A percentile compares a stretch with the other conserved stretches of the same genome.
phyloP scores from a whole-genome alignment of 2,888 invertebrate genomes.

The Julus scanicus region DNA sequence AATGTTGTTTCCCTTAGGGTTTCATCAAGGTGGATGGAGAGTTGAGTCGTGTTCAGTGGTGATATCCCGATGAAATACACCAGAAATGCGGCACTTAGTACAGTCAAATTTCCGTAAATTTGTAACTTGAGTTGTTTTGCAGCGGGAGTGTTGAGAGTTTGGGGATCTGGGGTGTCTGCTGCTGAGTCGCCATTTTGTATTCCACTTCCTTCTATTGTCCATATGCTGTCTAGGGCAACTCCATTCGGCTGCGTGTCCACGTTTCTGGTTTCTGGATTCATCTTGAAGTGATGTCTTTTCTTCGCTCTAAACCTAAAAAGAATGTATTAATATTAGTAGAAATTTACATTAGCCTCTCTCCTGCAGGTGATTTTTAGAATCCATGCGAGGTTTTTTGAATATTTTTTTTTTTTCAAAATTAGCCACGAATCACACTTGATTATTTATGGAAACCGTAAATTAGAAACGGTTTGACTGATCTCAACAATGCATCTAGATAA shows the following conservation, averaged over 20 bases:
- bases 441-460: too few species aligned
- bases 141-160: background rate
- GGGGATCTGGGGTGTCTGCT: background rate
- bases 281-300: background rate
- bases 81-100: slow-evolving; percentile 23
- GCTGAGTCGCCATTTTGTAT: background rate
- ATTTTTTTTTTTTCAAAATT: background rate
- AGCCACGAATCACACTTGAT: background rate
- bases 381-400: too few species aligned
- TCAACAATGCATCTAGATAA: too few species aligned
- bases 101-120: slow-evolving; percentile 21
- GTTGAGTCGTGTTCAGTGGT: slow-evolving; percentile 67
- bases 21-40: slow-evolving; percentile 88
- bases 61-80: slow-evolving; percentile 6
- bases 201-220: background rate
- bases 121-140: slow-evolving; percentile 2
- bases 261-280: background rate
- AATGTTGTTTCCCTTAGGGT: slow-evolving; percentile 90
- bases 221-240: background rate
- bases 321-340: too few species aligned
- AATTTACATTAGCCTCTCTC: too few species aligned
- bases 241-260: background rate
- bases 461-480: too few species aligned
- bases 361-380: too few species aligned
- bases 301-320: background rate